A percentile compares a stretch with the other conserved stretches of the same genome.
phyloP scores from a whole-genome alignment of 1,140 invertebrate genomes.

The Mycetomoellerius zeteki region DNA sequence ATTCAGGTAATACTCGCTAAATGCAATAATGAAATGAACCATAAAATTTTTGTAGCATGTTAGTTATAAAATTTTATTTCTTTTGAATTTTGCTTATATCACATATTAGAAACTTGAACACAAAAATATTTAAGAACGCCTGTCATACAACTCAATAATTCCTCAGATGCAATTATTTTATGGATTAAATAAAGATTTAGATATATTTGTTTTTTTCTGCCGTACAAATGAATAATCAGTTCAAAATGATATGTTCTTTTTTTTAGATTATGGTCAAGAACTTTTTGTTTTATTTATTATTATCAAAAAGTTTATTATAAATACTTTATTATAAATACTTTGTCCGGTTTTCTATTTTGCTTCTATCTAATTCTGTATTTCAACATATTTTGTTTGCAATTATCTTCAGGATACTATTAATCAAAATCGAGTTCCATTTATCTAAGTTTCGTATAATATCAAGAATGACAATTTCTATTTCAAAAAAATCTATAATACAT shows the following conservation, averaged over 20 bases:
- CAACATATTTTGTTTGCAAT: neutral
- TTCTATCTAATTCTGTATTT: neutral
- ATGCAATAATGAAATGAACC: conserved; percentile 7
- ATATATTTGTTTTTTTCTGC: neutral
- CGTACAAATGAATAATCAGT: neutral
- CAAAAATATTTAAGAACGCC: neutral
- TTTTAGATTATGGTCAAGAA: neutral
- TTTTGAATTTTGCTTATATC: neutral
- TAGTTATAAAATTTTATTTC: neutral
- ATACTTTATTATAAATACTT: conserved; percentile 5
- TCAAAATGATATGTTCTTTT: neutral
- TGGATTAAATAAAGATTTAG: conserved; percentile 14
- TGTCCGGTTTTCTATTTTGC: neutral
- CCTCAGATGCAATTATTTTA: neutral
- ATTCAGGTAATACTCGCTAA: neutral
- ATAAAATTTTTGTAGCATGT: neutral
- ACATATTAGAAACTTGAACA: neutral
- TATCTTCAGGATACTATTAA: neutral
- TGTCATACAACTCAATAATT: neutral
- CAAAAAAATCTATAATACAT: neutral
- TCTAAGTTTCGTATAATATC: neutral
- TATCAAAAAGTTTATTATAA: neutral
- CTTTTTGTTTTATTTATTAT: neutral
- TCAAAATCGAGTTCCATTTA: neutral
- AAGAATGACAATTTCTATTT: neutral